Percentiles rank a stretch among this genome's conserved stretches.
Evolutionary conservation across 2,888 invertebrate genomes (phyloP).

Genomic region (Cerceris ruficornis): DNA sequence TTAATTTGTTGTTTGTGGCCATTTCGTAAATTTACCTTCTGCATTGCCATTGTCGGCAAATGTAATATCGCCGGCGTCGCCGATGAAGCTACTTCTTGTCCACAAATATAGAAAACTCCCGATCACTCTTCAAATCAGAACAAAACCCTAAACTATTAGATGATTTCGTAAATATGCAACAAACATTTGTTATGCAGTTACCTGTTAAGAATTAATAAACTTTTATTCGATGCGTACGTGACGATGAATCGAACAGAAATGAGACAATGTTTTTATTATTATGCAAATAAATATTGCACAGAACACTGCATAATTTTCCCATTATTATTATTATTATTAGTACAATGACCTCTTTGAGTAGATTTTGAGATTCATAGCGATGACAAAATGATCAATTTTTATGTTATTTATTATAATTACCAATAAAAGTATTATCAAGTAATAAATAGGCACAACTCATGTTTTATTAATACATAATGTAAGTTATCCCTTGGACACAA

Average conservation of each 20-base stretch:
- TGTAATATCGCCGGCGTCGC: slow-evolving; percentile 58
- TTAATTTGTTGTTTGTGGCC: slow-evolving; percentile 58
- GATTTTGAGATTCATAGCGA: neutral
- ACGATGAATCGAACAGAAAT: slow-evolving; percentile 24
- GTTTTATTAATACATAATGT: slow-evolving; percentile 6
- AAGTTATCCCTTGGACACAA: slow-evolving; percentile 14
- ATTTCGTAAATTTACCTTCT: slow-evolving; percentile 67
- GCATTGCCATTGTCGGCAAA: slow-evolving; percentile 69
- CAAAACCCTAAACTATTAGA: slow-evolving; percentile 67
- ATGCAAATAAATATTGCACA: slow-evolving; percentile 65
- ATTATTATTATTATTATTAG: slow-evolving; percentile 15
- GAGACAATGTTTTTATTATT: slow-evolving; percentile 16
- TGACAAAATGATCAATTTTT: neutral
- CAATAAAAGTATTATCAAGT: slow-evolving; percentile 5
- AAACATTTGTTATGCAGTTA: slow-evolving; percentile 41
- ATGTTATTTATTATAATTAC: neutral
- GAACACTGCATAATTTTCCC: slow-evolving; percentile 41
- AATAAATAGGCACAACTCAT: slow-evolving; percentile 56
- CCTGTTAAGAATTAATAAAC: slow-evolving; percentile 30
- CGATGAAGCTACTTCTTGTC: slow-evolving; percentile 64
- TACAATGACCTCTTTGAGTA: neutral
- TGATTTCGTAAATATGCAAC: slow-evolving; percentile 54
- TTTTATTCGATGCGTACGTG: slow-evolving; percentile 34
- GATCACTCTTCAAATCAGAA: slow-evolving; percentile 65
- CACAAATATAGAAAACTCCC: slow-evolving; percentile 66